Evolutionary conservation across 2,113 vertebrate genomes (phyloP).

Genomic region (Dendrocopos noguchii): DNA sequence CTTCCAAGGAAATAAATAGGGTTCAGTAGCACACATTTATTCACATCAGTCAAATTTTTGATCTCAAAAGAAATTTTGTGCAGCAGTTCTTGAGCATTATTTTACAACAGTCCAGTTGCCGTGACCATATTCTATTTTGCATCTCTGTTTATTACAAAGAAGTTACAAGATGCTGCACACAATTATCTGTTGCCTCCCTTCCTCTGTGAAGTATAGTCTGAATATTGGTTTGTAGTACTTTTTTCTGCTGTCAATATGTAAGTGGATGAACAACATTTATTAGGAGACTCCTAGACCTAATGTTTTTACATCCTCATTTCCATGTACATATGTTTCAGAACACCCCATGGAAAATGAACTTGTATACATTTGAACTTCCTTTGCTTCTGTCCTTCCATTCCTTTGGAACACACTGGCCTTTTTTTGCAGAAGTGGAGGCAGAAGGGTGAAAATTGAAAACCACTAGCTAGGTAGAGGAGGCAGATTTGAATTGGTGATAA

Average conservation of each 20-base stretch:
- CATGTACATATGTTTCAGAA: background rate
- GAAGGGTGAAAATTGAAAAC: background rate
- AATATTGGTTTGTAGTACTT: background rate
- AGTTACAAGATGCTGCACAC: background rate
- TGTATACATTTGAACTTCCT: background rate
- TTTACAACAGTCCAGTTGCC: background rate
- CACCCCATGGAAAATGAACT: background rate
- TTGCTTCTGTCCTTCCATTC: background rate
- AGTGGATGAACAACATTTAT: background rate
- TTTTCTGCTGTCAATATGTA: background rate
- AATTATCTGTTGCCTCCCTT: background rate
- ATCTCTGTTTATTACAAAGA: background rate
- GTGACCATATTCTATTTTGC: background rate
- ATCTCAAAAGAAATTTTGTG: background rate
- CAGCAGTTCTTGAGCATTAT: background rate
- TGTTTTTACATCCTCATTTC: background rate
- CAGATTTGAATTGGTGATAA: background rate
- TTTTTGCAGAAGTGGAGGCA: background rate
- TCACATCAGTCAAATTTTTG: background rate
- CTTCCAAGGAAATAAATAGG: background rate
- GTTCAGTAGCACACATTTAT: background rate
- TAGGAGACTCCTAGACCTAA: background rate
- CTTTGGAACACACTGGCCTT: background rate
- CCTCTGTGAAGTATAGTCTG: background rate
- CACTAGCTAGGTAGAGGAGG: background rate